phyloP scores from a whole-genome alignment of 2,888 invertebrate species.

The Mythimna pallens region DNA sequence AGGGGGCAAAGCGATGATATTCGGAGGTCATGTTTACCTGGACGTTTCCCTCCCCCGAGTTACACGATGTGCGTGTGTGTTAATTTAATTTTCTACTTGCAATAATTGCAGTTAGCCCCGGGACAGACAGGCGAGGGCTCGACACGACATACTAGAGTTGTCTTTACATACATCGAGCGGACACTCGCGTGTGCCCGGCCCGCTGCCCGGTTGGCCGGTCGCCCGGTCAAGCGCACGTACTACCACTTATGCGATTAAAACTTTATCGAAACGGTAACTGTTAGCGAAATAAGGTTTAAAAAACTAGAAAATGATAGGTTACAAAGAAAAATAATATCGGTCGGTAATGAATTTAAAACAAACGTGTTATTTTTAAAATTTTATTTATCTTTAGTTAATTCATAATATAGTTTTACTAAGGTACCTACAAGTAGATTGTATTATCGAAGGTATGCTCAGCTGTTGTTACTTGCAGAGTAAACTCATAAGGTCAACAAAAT shows the following conservation, averaged over 20 bases:
- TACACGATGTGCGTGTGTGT: constrained; percentile 86
- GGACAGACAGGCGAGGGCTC: constrained; percentile 75
- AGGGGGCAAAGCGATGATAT: constrained; percentile 62
- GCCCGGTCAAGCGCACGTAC: constrained; percentile 50
- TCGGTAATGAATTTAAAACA: constrained; percentile 16
- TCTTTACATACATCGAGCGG: constrained; percentile 79
- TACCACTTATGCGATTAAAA: constrained; percentile 58
- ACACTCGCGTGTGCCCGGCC: constrained; percentile 72
- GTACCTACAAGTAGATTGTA: too few relatives aligned
- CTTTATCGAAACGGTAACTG: constrained; percentile 20
- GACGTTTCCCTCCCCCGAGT: constrained; percentile 79
- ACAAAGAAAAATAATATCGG: constrained; percentile 9
- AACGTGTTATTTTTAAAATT: constrained; percentile 19
- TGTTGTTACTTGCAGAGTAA: neutral
- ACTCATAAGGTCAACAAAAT: neutral
- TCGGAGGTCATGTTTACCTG: constrained; percentile 70
- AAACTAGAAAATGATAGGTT: constrained; percentile 20
- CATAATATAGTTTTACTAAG: neutral
- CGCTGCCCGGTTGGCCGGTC: constrained; percentile 15
- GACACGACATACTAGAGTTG: constrained; percentile 80
- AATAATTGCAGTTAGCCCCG: constrained; percentile 84
- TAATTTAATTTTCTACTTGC: constrained; percentile 89
- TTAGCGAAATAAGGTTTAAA: constrained; percentile 18
- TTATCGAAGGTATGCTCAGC: constrained; percentile 2
- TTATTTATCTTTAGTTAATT: constrained; percentile 8